phyloP scores from a whole-genome alignment of 2,113 vertebrate genomes.

The Empidonax traillii region DNA sequence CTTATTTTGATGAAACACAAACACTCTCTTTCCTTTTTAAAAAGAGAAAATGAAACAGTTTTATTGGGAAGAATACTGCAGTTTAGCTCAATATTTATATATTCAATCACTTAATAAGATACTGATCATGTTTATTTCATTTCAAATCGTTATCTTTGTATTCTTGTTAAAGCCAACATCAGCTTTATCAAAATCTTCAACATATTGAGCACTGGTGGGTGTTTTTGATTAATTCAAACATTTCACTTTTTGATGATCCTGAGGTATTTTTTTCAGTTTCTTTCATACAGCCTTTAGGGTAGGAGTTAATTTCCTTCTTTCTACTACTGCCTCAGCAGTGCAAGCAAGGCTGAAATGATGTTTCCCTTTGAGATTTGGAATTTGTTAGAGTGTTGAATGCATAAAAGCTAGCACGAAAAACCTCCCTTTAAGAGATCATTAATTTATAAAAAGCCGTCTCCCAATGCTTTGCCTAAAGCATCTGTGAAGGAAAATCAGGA shows the following conservation, averaged over 20 bases:
- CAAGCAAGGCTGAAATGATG: background rate
- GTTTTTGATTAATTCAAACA: background rate
- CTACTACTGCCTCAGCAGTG: background rate
- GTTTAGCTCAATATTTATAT: background rate
- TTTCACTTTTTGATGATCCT: conserved; percentile 23
- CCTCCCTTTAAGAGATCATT: background rate
- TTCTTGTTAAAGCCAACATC: background rate
- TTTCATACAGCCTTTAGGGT: background rate
- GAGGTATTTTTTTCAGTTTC: background rate
- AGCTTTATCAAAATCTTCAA: background rate
- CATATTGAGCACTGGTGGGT: background rate
- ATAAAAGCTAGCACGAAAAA: background rate
- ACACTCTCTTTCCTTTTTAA: background rate
- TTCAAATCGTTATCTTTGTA: background rate
- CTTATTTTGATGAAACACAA: background rate
- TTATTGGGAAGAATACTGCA: background rate
- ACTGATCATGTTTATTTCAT: background rate
- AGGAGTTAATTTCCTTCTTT: background rate
- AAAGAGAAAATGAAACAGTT: background rate
- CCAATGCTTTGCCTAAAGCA: background rate
- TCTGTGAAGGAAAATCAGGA: background rate
- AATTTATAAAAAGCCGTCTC: background rate
- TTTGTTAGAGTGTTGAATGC: background rate
- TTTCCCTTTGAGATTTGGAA: background rate
- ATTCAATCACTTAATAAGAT: background rate